These are phyloP conservation scores for Melanogrammus aeglefinus DNA, from an alignment of 2,797 vertebrate species.

Conservation along the genomic window DNA sequence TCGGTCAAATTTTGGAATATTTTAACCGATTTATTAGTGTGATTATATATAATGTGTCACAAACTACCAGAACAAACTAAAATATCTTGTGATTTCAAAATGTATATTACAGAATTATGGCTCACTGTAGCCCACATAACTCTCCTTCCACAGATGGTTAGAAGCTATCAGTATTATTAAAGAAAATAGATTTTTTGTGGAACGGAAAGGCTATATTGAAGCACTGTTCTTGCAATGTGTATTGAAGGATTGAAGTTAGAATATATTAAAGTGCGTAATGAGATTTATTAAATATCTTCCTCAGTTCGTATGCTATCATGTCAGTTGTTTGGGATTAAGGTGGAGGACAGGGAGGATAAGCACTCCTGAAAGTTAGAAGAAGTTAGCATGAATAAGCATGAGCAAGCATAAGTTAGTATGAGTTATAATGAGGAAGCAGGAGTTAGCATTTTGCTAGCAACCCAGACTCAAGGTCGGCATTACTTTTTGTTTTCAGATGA, in stretches of 20 bases:
- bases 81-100: not conserved
- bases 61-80: not conserved
- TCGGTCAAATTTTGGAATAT: not conserved
- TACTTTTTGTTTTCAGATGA: conserved; percentile 40
- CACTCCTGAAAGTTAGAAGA: not conserved
- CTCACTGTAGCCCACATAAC: not conserved
- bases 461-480: conserved; percentile 33
- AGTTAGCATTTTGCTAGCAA: conserved; percentile 34
- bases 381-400: not conserved
- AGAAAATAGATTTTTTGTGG: not conserved
- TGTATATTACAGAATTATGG: no score
- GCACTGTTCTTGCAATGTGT: not conserved
- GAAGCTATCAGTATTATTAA: not conserved
- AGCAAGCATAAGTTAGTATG: not conserved
- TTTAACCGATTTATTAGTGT: not conserved
- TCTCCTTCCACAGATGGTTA: not conserved
- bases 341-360: not conserved
- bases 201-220: not conserved
- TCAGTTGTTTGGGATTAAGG: not conserved
- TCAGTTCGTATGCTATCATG: not conserved
- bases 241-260: not conserved
- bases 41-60: not conserved
- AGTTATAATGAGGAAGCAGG: not conserved
- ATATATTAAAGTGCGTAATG: not conserved
- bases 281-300: not conserved